Base-by-base conservation (phyloP, 2,113 vertebrate genomes). In the Lonchura striata region DNA sequence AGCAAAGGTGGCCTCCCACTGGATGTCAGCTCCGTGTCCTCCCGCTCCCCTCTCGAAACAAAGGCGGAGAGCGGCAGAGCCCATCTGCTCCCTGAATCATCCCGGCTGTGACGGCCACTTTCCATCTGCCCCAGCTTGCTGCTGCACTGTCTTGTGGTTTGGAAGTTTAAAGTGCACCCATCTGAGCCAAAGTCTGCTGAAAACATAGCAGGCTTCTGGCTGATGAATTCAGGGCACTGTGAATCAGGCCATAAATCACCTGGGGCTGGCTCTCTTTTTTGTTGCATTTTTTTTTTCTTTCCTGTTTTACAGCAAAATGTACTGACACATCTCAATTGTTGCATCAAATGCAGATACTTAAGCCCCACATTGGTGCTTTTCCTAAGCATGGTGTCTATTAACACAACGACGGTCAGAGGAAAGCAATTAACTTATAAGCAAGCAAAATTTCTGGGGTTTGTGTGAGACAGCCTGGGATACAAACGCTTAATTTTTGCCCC, bases 1-100 rank as follows among this genome's bases (percentile, higher is more conserved):
- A 77, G 86, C 61, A 64, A 80, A 47, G 74, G 90, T 14, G 1
- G 42, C 72, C 74, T 93, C 93, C 82, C 79, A 27, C 82, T 9
- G 75, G 4, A 37, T 25, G 53, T 41, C 49, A 47, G 76, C 78
- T 30, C 11, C 2, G 74, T 17, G 19, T 61, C 66, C 79, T 88
- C 88, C 89, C 1, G 19, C 82, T 92, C 54, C 35, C 37, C 11
- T 59, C 86, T 63, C 75, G 2, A 44, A 93, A 80, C 53, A 46
- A 42, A 59, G 82, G 13, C 2, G 37, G 64, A 85, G 66, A 6
- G 4, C 21, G 8, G 87, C 88, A 50, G 64, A 95, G 85, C 90
- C 95, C 95, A 86, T 94, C 95, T 95, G 92, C 59, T 93, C 79
- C 49, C 68, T 91, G 95, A 96, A 88, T 94, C 95, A 94, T 81